Evolutionary conservation across 2,888 invertebrate genomes (phyloP).

Genomic region (Thelaira solivaga): DNA sequence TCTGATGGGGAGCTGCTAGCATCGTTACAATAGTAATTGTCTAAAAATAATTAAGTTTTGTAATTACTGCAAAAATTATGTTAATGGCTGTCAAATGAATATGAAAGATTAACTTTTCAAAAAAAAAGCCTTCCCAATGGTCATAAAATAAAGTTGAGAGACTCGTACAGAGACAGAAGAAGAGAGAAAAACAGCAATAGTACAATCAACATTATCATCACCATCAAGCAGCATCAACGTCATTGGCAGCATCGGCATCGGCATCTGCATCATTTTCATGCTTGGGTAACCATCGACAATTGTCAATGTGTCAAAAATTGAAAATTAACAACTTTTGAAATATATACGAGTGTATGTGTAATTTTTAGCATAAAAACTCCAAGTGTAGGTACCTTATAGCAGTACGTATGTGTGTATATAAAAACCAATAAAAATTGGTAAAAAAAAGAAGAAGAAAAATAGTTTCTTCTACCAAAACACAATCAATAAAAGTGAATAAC

Average conservation of each 20-base stretch:
- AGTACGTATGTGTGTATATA: too few species aligned
- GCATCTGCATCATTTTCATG: conserved; percentile 52
- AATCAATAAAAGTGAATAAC: conserved; percentile 4
- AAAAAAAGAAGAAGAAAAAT: conserved; percentile 42
- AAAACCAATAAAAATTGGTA: conserved; percentile 50
- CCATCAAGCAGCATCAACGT: neutral
- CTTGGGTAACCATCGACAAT: conserved; percentile 59
- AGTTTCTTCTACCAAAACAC: conserved; percentile 11
- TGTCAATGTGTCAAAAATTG: conserved; percentile 62
- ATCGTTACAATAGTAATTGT: neutral
- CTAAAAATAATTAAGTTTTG: conserved; percentile 40
- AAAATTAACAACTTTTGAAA: conserved; percentile 62
- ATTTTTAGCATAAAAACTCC: conserved; percentile 17
- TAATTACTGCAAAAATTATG: conserved; percentile 51
- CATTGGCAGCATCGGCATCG: neutral
- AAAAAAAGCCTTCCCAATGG: conserved; percentile 30
- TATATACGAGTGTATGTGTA: too few species aligned
- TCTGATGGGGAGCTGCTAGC: neutral
- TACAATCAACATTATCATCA: neutral
- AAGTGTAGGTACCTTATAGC: neutral
- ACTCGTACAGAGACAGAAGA: neutral
- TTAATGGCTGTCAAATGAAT: conserved; percentile 54
- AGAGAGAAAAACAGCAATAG: conserved; percentile 3
- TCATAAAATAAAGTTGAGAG: conserved; percentile 31
- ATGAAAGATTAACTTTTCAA: conserved; percentile 56